These are phyloP conservation scores for Atopsyche davidsoni DNA, from an alignment of 1,140 invertebrate genomes.

Conservation along the genomic window DNA sequence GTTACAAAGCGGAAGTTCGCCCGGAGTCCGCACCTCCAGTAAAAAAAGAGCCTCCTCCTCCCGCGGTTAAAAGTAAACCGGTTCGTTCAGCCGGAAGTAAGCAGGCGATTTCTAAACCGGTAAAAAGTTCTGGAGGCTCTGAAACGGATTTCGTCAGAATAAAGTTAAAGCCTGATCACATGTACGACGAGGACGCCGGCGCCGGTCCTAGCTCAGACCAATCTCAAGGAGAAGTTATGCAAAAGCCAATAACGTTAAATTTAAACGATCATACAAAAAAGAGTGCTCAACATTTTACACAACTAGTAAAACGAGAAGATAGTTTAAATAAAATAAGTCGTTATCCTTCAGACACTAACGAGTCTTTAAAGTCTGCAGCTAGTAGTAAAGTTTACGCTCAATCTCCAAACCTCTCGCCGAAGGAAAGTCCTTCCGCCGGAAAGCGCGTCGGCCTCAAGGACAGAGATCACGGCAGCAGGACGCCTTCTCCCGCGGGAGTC, in stretches of 20 bases:
- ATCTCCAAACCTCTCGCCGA: slow-evolving; percentile 35
- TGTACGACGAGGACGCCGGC: slow-evolving; percentile 50
- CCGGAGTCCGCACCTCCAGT: slow-evolving; percentile 3
- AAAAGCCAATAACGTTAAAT: slow-evolving; percentile 47
- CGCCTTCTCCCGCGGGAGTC: slow-evolving; percentile 43
- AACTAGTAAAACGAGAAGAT: slow-evolving; percentile 30
- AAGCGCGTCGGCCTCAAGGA: slow-evolving; percentile 34
- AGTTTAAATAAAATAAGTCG: slow-evolving; percentile 28
- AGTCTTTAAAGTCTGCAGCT: slow-evolving; percentile 27
- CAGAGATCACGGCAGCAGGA: slow-evolving; percentile 39
- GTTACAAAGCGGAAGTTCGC: no score
- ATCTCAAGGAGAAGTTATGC: slow-evolving; percentile 31
- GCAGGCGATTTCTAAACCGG: slow-evolving; percentile 12
- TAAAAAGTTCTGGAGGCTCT: slow-evolving; percentile 31
- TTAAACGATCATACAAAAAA: slow-evolving; percentile 33
- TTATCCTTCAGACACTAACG: slow-evolving; percentile 13
- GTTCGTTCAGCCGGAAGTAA: slow-evolving; percentile 8
- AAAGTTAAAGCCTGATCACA: slow-evolving; percentile 57
- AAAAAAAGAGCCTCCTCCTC: slow-evolving; percentile 19
- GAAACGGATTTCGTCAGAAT: slow-evolving; percentile 58
- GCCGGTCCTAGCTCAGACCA: no score
- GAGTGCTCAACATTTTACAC: slow-evolving; percentile 31
- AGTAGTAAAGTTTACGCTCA: slow-evolving; percentile 5
- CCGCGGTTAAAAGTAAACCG: slow-evolving; percentile 12
- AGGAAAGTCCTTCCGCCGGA: slow-evolving; percentile 40